phyloP scores from a whole-genome alignment of 2,888 invertebrate genomes.

The Pterobdella sp. region DNA sequence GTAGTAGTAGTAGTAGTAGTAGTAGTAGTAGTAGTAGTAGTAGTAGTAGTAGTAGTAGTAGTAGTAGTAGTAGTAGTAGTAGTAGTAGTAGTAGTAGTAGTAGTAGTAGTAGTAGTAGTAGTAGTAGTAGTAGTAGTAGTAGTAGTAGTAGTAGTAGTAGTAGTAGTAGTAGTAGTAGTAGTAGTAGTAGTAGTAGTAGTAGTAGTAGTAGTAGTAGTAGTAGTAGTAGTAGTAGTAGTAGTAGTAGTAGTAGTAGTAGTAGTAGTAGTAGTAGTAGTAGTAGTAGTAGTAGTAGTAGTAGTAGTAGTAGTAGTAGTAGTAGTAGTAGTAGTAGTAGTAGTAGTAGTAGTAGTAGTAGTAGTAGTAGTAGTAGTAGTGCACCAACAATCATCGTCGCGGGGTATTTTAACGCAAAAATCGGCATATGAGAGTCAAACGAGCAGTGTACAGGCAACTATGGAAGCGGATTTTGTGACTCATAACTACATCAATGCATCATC shows the following conservation, averaged over 20 bases:
- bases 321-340: slow-evolving; percentile 3
- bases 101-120: slow-evolving; percentile 19
- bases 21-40: slow-evolving; percentile 18
- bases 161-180: slow-evolving; percentile 20
- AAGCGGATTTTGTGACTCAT: no score
- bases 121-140: slow-evolving; percentile 15
- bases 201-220: not conserved
- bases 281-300: slow-evolving; percentile 2
- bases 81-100: slow-evolving; percentile 23
- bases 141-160: slow-evolving; percentile 21
- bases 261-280: slow-evolving; percentile 3
- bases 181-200: slow-evolving; percentile 18
- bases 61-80: slow-evolving; percentile 26
- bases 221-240: not conserved
- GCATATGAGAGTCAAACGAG: no score
- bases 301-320: slow-evolving; percentile 3
- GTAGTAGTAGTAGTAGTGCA: not conserved
- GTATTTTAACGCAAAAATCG: no score
- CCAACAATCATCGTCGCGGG: no score
- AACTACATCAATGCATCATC: no score
- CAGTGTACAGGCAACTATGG: no score
- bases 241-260: not conserved
- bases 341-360: slow-evolving; percentile 2
- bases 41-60: slow-evolving; percentile 13
- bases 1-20: slow-evolving; percentile 24